A percentile compares a stretch with the other conserved stretches of the same genome.
phyloP scores from a whole-genome alignment of 30 jellyfish, hydroid and myxozoan species.

The Aurelia sp. region DNA sequence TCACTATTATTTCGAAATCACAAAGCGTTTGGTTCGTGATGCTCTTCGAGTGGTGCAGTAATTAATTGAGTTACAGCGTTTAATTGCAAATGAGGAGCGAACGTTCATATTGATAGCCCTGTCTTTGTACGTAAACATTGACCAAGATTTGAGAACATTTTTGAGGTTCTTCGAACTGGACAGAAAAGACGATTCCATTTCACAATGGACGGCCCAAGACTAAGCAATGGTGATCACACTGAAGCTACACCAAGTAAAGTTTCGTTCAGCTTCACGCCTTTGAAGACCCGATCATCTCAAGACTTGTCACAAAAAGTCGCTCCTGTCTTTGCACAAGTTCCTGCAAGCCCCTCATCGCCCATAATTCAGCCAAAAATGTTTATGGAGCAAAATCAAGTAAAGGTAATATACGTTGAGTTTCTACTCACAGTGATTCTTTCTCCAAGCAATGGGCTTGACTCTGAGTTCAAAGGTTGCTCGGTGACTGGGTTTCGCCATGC shows the following conservation, averaged over 20 bases:
- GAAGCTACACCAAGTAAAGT: constrained; percentile 48
- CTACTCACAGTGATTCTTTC: too few species aligned
- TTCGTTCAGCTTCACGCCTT: constrained; percentile 61
- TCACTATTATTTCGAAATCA: too few species aligned
- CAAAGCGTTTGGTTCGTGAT: neutral
- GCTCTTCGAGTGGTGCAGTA: neutral
- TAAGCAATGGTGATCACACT: constrained; percentile 2
- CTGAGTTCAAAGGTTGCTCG: too few species aligned
- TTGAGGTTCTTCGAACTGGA: too few species aligned
- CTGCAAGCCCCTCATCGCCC: constrained; percentile 54
- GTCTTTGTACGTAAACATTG: neutral
- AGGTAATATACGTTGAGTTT: too few species aligned
- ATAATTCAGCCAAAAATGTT: too few species aligned
- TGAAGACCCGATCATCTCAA: constrained; percentile 48
- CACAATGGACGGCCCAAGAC: constrained; percentile 22
- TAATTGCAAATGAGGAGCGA: neutral
- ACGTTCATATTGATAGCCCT: neutral
- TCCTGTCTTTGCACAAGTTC: constrained; percentile 48
- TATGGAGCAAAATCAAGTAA: too few species aligned
- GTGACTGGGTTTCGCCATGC: too few species aligned
- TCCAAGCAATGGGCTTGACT: too few species aligned
- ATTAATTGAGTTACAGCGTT: neutral
- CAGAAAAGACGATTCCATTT: neutral
- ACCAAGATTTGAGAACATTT: too few species aligned
- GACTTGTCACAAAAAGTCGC: constrained; percentile 56